A percentile compares a stretch with the other conserved stretches of the same genome.
These are phyloP conservation scores for Polydesmus complanatus DNA, from an alignment of 2,888 invertebrate species.

Conservation along the genomic window DNA sequence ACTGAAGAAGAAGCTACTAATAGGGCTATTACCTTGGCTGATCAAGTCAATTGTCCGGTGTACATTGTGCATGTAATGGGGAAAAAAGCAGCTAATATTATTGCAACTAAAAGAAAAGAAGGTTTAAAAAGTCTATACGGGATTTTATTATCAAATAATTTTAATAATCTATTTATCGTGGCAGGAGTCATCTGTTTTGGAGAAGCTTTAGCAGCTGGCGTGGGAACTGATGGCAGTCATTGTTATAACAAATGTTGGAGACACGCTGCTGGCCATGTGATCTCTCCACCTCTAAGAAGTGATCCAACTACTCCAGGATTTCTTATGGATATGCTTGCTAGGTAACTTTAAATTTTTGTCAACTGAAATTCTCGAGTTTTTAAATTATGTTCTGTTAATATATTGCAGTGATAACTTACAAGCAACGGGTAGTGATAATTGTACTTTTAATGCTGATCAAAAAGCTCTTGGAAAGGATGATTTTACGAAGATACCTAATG, in stretches of 20 bases:
- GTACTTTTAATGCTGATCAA: slow-evolving; percentile 82
- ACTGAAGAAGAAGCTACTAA: slow-evolving; percentile 90
- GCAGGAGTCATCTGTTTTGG: slow-evolving; percentile 58
- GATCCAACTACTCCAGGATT: slow-evolving; percentile 76
- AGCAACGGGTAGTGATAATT: slow-evolving; percentile 90
- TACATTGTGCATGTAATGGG: slow-evolving; percentile 94
- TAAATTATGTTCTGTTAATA: too few species aligned
- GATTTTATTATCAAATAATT: neutral
- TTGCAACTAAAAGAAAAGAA: slow-evolving; percentile 48
- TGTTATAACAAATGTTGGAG: slow-evolving; percentile 72
- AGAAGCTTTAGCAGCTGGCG: slow-evolving; percentile 75
- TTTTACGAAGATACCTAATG: slow-evolving; percentile 89
- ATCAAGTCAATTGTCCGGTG: slow-evolving; percentile 74
- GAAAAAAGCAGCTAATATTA: slow-evolving; percentile 66
- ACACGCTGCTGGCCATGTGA: slow-evolving; percentile 86
- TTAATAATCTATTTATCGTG: slow-evolving; percentile 5
- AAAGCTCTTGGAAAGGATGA: slow-evolving; percentile 75
- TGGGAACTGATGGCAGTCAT: slow-evolving; percentile 61
- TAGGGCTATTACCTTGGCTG: slow-evolving; percentile 82
- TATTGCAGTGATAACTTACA: slow-evolving; percentile 69
- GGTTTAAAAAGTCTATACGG: too few species aligned
- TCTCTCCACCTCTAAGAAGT: slow-evolving; percentile 85
- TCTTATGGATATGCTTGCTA: slow-evolving; percentile 70
- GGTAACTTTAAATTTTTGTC: slow-evolving; percentile 40
- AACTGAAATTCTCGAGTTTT: neutral